Conservation (phyloP, 2,113 vertebrate species). For the Ginglymostoma cirratum region DNA sequence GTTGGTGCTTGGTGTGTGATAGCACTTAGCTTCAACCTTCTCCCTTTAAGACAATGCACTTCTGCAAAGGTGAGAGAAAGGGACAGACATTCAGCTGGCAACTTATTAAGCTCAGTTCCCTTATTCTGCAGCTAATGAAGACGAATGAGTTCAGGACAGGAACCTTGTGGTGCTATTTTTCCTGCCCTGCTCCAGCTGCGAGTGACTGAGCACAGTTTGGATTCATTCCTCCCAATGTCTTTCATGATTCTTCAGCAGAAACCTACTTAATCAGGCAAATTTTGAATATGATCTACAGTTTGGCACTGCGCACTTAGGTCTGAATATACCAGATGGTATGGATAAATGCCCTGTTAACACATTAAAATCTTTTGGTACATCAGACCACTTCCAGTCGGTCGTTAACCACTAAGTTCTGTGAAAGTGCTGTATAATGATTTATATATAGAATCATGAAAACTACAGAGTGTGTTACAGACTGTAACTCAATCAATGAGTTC, state of each 20-base stretch:
- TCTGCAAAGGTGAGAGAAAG: not conserved
- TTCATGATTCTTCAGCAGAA: not conserved
- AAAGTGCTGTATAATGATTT: not conserved
- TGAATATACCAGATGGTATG: not conserved
- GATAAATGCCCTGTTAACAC: not conserved
- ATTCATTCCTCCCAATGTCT: not conserved
- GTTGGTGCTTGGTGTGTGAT: not conserved
- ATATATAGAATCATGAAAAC: not conserved
- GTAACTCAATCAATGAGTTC: not conserved
- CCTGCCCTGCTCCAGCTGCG: not conserved
- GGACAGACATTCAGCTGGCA: not conserved
- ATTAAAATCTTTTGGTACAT: not conserved
- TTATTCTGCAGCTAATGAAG: not conserved
- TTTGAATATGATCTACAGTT: not conserved
- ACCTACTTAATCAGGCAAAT: not conserved
- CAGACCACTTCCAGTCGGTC: not conserved
- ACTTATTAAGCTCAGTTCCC: not conserved
- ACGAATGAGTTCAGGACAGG: not conserved
- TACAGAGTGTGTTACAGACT: not conserved
- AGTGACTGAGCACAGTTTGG: not conserved
- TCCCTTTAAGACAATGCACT: not conserved
- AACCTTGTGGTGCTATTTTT: slow-evolving; percentile 7
- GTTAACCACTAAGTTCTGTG: not conserved
- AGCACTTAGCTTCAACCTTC: too few species aligned
- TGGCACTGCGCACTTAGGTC: not conserved